phyloP scores from a whole-genome alignment of 2,113 vertebrate species.

The Willisornis vidua region DNA sequence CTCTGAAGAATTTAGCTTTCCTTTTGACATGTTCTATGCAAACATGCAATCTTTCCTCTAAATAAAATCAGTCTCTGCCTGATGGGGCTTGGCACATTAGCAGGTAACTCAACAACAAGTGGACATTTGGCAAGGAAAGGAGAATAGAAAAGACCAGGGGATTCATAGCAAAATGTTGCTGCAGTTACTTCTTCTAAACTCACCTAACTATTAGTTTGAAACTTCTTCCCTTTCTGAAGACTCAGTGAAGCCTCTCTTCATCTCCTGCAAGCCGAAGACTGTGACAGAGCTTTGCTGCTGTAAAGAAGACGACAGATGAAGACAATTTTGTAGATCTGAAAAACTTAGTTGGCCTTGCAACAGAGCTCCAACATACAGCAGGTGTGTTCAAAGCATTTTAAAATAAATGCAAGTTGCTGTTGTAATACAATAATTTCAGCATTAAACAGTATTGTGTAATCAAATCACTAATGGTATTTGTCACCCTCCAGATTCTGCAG shows the following conservation, averaged over 20 bases:
- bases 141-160: neutral
- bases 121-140: neutral
- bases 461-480: neutral
- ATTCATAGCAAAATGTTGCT: neutral
- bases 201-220: neutral
- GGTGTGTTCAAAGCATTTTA: neutral
- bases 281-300: neutral
- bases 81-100: neutral
- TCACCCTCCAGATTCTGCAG: neutral
- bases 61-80: neutral
- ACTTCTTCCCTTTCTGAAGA: neutral
- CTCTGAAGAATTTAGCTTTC: neutral
- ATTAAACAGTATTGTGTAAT: neutral
- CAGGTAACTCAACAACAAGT: neutral
- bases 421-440: neutral
- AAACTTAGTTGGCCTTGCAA: neutral
- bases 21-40: neutral
- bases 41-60: neutral
- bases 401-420: neutral
- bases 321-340: neutral
- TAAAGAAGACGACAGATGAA: neutral
- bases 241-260: neutral
- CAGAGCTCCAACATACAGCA: neutral
- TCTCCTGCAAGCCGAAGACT: neutral
- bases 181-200: neutral